Percentiles rank a stretch among this genome's conserved stretches.
These are phyloP conservation scores for Tetragonula clypearis DNA, from an alignment of 1,140 invertebrate genomes.

Conservation along the genomic window DNA sequence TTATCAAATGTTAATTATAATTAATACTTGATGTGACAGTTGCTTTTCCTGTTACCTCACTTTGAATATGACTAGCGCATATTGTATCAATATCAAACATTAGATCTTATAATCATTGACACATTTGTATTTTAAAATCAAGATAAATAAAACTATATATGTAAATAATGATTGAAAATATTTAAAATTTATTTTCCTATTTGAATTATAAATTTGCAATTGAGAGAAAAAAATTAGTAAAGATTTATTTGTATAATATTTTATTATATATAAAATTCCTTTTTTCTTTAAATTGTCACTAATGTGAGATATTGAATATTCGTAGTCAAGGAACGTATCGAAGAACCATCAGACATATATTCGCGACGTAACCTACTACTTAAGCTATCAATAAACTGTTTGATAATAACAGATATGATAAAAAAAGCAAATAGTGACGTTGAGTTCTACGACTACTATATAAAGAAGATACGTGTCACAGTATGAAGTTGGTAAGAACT, in stretches of 20 bases:
- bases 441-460: background rate
- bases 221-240: too few species aligned
- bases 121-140: constrained; percentile 1
- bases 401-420: background rate
- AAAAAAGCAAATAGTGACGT: background rate
- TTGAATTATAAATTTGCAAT: too few species aligned
- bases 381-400: background rate
- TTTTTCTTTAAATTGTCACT: too few species aligned
- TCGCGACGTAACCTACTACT: background rate
- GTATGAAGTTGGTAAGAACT: background rate
- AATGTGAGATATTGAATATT: background rate
- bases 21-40: background rate
- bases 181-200: background rate
- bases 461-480: background rate
- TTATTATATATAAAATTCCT: too few species aligned
- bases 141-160: background rate
- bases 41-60: background rate
- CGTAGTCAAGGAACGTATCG: background rate
- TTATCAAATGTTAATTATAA: constrained; percentile 20
- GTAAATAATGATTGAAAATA: background rate
- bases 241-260: too few species aligned
- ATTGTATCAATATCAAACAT: background rate
- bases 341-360: background rate
- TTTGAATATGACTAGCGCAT: background rate
- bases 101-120: background rate